phyloP scores from a whole-genome alignment of 1,140 invertebrate genomes.

The Sesamia nonagrioides region DNA sequence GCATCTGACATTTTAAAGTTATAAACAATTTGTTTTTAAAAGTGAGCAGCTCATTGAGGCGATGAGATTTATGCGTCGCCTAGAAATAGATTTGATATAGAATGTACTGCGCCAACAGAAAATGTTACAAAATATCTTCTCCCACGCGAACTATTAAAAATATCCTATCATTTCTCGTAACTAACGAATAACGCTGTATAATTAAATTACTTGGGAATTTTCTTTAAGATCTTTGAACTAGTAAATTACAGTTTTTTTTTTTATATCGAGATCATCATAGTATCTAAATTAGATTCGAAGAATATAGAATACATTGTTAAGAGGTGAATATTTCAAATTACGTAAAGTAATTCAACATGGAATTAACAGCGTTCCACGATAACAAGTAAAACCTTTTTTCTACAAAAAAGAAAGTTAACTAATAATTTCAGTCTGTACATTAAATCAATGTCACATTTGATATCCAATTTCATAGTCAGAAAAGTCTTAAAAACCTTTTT shows the following conservation, averaged over 20 bases:
- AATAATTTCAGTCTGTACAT: not conserved
- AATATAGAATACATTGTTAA: not conserved
- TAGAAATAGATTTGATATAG: conserved; percentile 54
- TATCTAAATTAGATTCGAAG: not conserved
- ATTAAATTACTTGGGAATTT: not conserved
- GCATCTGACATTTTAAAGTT: conserved; percentile 10
- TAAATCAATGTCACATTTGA: not conserved
- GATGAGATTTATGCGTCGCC: conserved; percentile 36
- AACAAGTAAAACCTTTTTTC: too few relatives aligned
- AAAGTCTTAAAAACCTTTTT: not conserved
- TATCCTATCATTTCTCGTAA: conserved; percentile 57
- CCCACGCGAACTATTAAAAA: conserved; percentile 72
- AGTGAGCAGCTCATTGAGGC: conserved; percentile 20
- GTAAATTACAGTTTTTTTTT: too few relatives aligned
- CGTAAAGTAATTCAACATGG: too few relatives aligned
- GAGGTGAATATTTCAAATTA: not conserved
- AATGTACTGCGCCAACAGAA: conserved; percentile 49
- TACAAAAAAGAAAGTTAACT: too few relatives aligned
- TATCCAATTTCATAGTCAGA: not conserved
- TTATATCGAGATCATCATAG: not conserved
- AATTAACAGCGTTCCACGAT: not conserved
- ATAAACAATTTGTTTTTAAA: conserved; percentile 30
- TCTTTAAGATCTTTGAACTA: not conserved
- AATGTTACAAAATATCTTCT: conserved; percentile 69
- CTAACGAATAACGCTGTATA: conserved; percentile 32